phyloP scores from a whole-genome alignment of 2,797 vertebrate genomes.

The Lepilemur septentrionalis region DNA sequence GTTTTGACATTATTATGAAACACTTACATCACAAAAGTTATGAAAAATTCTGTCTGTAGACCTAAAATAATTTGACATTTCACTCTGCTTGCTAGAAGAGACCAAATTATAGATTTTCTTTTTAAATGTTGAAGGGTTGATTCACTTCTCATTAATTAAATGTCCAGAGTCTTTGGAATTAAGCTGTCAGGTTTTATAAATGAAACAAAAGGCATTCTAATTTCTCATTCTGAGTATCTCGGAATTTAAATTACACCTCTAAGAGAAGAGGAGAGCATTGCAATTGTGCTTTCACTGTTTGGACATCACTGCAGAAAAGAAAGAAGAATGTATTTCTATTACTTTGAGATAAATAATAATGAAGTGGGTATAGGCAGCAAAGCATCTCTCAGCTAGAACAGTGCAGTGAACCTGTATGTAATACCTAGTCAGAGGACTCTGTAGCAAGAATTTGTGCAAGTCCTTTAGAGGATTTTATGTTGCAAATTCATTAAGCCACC shows the following conservation, averaged over 20 bases:
- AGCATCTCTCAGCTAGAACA: neutral
- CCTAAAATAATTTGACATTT: constrained; percentile 76
- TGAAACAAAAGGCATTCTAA: constrained; percentile 67
- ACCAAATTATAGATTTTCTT: constrained; percentile 72
- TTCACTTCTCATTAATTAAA: constrained; percentile 78
- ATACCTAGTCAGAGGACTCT: neutral
- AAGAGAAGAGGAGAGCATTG: neutral
- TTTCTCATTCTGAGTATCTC: constrained; percentile 59
- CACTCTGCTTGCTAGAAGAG: constrained; percentile 54
- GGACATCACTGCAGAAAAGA: neutral
- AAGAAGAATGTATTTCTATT: neutral
- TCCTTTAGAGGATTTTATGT: neutral
- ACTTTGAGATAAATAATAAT: constrained; percentile 32
- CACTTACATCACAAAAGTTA: constrained; percentile 62
- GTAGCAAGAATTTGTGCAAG: neutral
- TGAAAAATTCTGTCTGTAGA: constrained; percentile 53
- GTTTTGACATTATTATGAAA: constrained; percentile 73
- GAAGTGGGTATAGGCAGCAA: neutral
- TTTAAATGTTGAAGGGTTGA: constrained; percentile 69
- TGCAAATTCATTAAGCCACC: neutral
- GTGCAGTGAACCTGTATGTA: too few relatives aligned
- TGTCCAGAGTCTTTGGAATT: constrained; percentile 72
- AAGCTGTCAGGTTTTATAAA: constrained; percentile 77
- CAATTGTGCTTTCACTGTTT: neutral
- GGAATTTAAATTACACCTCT: constrained; percentile 67